Evolutionary conservation across 2,888 invertebrate species (phyloP).

Genomic region (Pinctada fucata): DNA sequence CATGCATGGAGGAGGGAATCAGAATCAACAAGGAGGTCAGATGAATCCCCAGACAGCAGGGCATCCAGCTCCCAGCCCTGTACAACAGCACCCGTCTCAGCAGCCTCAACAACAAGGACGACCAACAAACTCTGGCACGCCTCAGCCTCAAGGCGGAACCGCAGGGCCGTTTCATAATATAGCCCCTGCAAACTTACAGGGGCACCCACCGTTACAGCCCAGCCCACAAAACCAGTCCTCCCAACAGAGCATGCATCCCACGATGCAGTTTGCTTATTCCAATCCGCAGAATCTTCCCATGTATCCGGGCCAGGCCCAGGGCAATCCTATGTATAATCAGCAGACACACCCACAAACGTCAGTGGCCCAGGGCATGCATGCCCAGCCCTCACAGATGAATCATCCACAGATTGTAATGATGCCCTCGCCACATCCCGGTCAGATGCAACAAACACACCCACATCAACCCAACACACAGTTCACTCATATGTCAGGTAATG

Average conservation of each 20-base stretch:
- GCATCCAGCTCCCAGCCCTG: conserved; percentile 62
- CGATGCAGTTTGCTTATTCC: conserved; percentile 44
- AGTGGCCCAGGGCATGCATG: conserved; percentile 45
- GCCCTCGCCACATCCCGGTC: conserved; percentile 48
- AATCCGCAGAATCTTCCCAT: conserved; percentile 32
- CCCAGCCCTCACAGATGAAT: conserved; percentile 37
- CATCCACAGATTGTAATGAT: conserved; percentile 61
- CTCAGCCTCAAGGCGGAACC: conserved; percentile 52
- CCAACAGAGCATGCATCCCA: conserved; percentile 50
- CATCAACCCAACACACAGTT: conserved; percentile 58
- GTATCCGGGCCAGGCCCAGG: conserved; percentile 23
- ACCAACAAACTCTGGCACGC: conserved; percentile 61
- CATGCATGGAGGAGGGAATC: conserved; percentile 26
- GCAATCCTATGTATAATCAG: conserved; percentile 39
- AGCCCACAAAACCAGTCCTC: conserved; percentile 66
- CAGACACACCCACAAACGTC: conserved; percentile 47
- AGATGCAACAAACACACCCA: conserved; percentile 52
- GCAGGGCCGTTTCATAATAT: conserved; percentile 45
- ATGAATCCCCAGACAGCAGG: conserved; percentile 51
- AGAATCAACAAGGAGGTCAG: conserved; percentile 44
- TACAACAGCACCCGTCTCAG: conserved; percentile 50
- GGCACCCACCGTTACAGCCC: conserved; percentile 59
- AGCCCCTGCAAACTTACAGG: conserved; percentile 39
- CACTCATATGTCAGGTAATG: conserved; percentile 59
- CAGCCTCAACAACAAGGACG: conserved; percentile 54